These are phyloP conservation scores for Dryas iulia DNA, from an alignment of 1,140 invertebrate species.

Conservation along the genomic window DNA sequence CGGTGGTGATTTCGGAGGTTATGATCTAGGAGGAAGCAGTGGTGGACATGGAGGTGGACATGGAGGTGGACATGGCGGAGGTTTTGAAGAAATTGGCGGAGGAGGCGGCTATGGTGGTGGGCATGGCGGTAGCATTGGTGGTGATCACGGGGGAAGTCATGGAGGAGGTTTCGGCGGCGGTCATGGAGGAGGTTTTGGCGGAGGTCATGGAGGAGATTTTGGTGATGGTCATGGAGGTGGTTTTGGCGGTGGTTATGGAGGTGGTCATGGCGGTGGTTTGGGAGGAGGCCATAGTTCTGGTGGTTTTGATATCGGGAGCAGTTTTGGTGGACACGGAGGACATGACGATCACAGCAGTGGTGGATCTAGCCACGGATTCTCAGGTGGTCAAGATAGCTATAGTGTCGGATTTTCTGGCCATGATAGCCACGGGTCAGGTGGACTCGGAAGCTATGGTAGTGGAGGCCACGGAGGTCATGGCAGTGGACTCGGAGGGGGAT, in stretches of 20 bases:
- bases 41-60: conserved; percentile 34
- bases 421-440: background rate
- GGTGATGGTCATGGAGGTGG: conserved; percentile 35
- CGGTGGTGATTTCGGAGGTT: conserved; percentile 26
- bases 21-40: conserved; percentile 38
- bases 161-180: conserved; percentile 36
- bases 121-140: conserved; percentile 33
- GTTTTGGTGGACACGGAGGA: conserved; percentile 33
- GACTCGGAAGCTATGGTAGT: conserved; percentile 8
- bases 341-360: conserved; percentile 21
- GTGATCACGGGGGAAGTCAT: conserved; percentile 27
- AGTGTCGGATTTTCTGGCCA: background rate
- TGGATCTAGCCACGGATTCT: conserved; percentile 4
- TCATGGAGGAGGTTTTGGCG: conserved; percentile 32
- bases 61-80: conserved; percentile 35
- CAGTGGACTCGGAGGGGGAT: conserved; percentile 37
- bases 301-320: conserved; percentile 27
- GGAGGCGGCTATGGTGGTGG: conserved; percentile 33
- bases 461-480: conserved; percentile 8
- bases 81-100: conserved; percentile 12
- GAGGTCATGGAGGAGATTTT: conserved; percentile 27
- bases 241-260: conserved; percentile 26
- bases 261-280: conserved; percentile 35
- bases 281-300: conserved; percentile 35
- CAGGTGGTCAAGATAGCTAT: background rate